These are phyloP conservation scores for Polyploca ridens DNA, from an alignment of 2,888 invertebrate genomes.

Conservation along the genomic window DNA sequence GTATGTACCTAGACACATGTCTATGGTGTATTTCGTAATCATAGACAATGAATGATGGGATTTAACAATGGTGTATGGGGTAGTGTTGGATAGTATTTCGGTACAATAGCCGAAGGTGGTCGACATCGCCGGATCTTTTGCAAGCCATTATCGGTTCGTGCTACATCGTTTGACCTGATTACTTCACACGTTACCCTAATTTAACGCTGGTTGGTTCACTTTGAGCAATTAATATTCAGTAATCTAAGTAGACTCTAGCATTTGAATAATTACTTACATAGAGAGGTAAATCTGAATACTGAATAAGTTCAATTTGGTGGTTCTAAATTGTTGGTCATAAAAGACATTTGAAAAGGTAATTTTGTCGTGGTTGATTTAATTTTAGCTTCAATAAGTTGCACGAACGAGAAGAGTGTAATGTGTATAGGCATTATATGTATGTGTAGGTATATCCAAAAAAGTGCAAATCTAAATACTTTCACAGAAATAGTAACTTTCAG, in stretches of 20 bases:
- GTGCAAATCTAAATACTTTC: neutral
- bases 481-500: slow-evolving; percentile 9
- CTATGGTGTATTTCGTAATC: slow-evolving; percentile 20
- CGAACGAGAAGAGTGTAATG: too few relatives aligned
- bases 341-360: too few relatives aligned
- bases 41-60: slow-evolving; percentile 13
- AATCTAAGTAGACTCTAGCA: slow-evolving; percentile 12
- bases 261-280: neutral
- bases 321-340: too few relatives aligned
- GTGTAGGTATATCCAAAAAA: neutral
- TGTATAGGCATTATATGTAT: neutral
- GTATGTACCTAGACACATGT: slow-evolving; percentile 15
- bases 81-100: slow-evolving; percentile 34
- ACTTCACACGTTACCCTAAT: slow-evolving; percentile 37
- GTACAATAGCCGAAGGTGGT: slow-evolving; percentile 52
- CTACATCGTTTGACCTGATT: slow-evolving; percentile 48
- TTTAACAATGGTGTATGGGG: slow-evolving; percentile 32
- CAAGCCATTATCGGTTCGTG: slow-evolving; percentile 53
- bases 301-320: neutral
- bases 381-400: too few relatives aligned
- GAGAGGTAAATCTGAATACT: neutral
- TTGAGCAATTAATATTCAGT: neutral
- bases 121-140: slow-evolving; percentile 69
- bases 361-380: too few relatives aligned
- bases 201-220: slow-evolving; percentile 22